Conservation (phyloP, 2,888 invertebrate genomes). For the Drosophila yooni region DNA sequence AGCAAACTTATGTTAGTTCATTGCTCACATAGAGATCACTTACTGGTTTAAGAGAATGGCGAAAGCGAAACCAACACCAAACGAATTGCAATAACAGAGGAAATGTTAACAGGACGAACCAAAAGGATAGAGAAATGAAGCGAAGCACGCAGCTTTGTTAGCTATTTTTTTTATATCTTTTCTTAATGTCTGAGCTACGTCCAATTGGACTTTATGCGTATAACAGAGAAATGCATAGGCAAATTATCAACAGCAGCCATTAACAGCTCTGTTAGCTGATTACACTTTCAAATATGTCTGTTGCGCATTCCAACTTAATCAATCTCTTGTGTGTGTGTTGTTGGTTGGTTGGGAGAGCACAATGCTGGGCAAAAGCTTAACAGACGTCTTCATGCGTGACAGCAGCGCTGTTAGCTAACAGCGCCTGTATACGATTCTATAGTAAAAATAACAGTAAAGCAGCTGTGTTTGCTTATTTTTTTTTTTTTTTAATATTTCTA, state of each 20-base stretch:
- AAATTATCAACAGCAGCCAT: not conserved
- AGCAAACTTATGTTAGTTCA: conserved; percentile 39
- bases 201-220: not conserved
- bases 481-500: conserved; percentile 26
- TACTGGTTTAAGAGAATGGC: conserved; percentile 19
- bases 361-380: not conserved
- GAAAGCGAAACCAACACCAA: conserved; percentile 42
- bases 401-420: conserved; percentile 18
- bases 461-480: not conserved
- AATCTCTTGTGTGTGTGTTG: not conserved
- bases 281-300: not conserved
- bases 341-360: not conserved
- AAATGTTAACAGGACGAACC: conserved; percentile 9
- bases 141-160: not conserved
- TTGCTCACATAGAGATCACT: conserved; percentile 5
- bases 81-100: conserved; percentile 14
- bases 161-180: not conserved
- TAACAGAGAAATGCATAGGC: not conserved
- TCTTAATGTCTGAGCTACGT: not conserved
- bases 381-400: not conserved
- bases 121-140: not conserved
- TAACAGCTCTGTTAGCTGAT: not conserved
- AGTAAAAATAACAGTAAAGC: conserved; percentile 18
- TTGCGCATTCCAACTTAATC: not conserved
- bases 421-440: not conserved